Base-by-base conservation (phyloP, 2,113 vertebrate genomes). In the Campylomormyrus numenius region DNA sequence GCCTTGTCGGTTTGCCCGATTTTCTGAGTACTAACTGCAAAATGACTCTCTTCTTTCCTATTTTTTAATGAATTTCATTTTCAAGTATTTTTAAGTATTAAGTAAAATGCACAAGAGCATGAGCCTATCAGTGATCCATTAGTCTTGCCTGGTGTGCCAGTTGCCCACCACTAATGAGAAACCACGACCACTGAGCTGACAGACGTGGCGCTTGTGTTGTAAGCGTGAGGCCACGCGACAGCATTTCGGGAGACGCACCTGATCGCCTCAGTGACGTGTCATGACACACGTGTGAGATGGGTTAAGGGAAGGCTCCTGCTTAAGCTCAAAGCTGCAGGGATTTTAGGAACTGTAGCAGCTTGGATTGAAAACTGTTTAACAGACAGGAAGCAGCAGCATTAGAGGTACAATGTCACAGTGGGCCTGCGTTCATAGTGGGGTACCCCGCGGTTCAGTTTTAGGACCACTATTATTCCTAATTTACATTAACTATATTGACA, bases 221-320 rank as follows among this genome's bases (percentile, higher is more conserved):
- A 77, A 58, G 88, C 87, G 80, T 87, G 85, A 74, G 89, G 87
- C 35, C 84, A 66, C 77, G 53, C 87, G 8, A 15, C 8, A 50
- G 58, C 35, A n/a, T 46, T 58, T 87, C 17, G 52, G 49, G 87
- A 91, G 88, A 85, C 19, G 88, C 90, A 91, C 90, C 88, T 88
- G 90, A 90, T 49, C 49, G 17, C 85, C 88, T 90, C 90, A 91
- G 91, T 92, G 90, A 88, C 85, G 19, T 91, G 92, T 93, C 92
- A 93, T 45, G 90, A 91, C 90, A 91, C 39, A 88, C 77, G 50
- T 35, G 39, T 66, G 45, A 74, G 27, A 87, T 27, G 50, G 85
- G 17, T 53, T 39, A 21, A 17, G 21, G 13, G 52, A 85, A 85
- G 24, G 6, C 27, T 62, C 52, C 3, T 56, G 53, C 19, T 56